Evolutionary conservation across 2,113 vertebrate species (phyloP), one percentile per base, ranked within the genome.

Genomic region (Dicentrarchus labrax): DNA sequence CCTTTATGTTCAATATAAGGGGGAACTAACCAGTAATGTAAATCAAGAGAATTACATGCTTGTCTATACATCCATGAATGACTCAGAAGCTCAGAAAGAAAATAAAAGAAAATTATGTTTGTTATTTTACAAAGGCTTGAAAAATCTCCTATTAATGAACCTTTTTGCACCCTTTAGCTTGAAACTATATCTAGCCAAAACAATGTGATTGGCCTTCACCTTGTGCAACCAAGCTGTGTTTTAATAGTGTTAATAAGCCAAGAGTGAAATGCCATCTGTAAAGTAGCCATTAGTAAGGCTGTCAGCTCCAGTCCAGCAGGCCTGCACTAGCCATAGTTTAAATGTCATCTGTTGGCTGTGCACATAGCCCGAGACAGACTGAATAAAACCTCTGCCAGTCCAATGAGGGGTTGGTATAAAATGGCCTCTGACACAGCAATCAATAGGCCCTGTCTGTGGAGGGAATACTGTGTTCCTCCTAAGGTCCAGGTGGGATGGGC

Each of bases 371-470:
- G 16, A 71, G 70, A 66, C 36, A 56, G 39, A 85, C 74, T 86
- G 87, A 85, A 79, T 78, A 76, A 93, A 94, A 80, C 74, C 65
- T 74, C 53, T 69, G 77, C 56, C 69, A 74, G 86, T 87, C 87
- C 91, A 86, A 78, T 83, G 82, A 93, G 87, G 43, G 83, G 74
- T 84, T 72, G 62, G 78, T 91, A 86, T 94, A 93, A 94, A 94
- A 90, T 92, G 85, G 88, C 88, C 91, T 81, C 76, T 93, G 93
- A 94, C 93, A 92, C 84, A 83, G 80, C 85, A 91, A 95, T 95
- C 94, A 87, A 95, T 95, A 90, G 82, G 70, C 74, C 76, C 72
- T 76, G 91, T 94, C 90, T 92, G 91, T 86, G 82, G 85, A 83
- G 89, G 89, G 89, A 91, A 88, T 91, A 80, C 79, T 76, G 84